A percentile compares a stretch with the other conserved stretches of the same genome.
These are phyloP conservation scores for Vanacampus margaritifer DNA, from an alignment of 2,113 vertebrate genomes.

Conservation along the genomic window DNA sequence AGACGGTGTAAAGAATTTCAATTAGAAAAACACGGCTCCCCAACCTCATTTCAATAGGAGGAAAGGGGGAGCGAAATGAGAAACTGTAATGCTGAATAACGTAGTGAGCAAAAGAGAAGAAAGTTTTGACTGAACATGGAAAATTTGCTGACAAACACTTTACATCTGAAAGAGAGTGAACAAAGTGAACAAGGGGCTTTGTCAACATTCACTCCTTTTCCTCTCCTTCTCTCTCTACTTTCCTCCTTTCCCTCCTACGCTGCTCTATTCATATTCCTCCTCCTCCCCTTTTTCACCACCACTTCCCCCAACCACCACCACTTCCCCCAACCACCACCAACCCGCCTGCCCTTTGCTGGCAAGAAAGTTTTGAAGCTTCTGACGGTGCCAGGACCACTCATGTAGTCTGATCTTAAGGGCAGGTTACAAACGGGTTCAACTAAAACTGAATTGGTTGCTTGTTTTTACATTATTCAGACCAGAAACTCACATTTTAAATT, in stretches of 20 bases:
- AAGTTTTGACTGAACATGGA: constrained; percentile 42
- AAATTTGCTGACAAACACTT: constrained; percentile 40
- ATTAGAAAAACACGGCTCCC: constrained; percentile 56
- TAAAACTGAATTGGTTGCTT: neutral
- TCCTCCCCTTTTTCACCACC: constrained; percentile 39
- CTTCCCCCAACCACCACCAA: constrained; percentile 4
- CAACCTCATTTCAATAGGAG: constrained; percentile 49
- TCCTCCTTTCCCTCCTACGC: constrained; percentile 55
- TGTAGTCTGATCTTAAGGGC: neutral
- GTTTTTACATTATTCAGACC: neutral
- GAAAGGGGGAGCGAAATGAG: constrained; percentile 28
- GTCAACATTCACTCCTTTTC: constrained; percentile 52
- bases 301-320: constrained; percentile 9
- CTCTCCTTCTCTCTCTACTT: constrained; percentile 47
- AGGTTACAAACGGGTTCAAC: neutral
- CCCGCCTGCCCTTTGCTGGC: constrained; percentile 54
- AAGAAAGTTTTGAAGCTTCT: constrained; percentile 57
- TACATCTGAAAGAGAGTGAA: constrained; percentile 35
- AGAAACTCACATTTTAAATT: too few relatives aligned
- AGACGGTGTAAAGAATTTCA: constrained; percentile 75
- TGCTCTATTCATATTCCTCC: constrained; percentile 62
- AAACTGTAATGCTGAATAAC: constrained; percentile 19
- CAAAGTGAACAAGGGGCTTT: constrained; percentile 46
- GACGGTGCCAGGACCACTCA: constrained; percentile 16
- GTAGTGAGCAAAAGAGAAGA: constrained; percentile 15